Evolutionary conservation across 2,888 invertebrate genomes (phyloP), one percentile per base, ranked within the genome.

Genomic region (Perizoma affinitatum): DNA sequence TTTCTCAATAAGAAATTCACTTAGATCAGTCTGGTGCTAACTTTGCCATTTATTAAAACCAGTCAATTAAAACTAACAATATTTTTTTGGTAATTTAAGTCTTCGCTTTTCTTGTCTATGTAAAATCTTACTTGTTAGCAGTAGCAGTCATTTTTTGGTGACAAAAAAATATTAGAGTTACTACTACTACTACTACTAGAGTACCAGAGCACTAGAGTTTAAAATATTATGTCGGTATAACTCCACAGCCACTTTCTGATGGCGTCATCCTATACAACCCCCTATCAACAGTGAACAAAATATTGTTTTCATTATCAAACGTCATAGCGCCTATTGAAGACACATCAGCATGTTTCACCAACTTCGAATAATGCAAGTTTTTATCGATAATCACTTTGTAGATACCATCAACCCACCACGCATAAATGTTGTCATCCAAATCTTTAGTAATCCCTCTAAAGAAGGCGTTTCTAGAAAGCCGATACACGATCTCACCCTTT

Each of bases 321-420:
- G 84, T 73, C 72, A 92, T 67, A 1, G 87, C 80, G 1, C 87
- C 89, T 9, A 91, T 82, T 1, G 65, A 61, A 0, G 79, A 75
- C 5, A 90, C 60, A 42, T 79, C 66, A 9, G 82, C 83, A 0
- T 89, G 70, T 67, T 78, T 84, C 0, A 72, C 76, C 33, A 92
- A 43, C 8, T 53, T 77, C 0, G 89, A 85, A 22, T 83, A 71
- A 6, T 66, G 33, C 6, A 90, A 64, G 55, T 79, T 75, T 22
- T 74, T 76, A 0, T 78, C 75, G 42, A 88, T 71, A 47, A 75
- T 50, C 2, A 92, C 75, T 71, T 79, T 86, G 55, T 90, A 92
- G 5, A 92, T 77, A 0, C 85, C 87, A 57, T 91, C 89, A 1
- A 91, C 55, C 90, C 90, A 91, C 91, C 91, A 91, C 4, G 84